Evolutionary conservation across 2,113 vertebrate genomes (phyloP).

Genomic region (Scopus umbretta): DNA sequence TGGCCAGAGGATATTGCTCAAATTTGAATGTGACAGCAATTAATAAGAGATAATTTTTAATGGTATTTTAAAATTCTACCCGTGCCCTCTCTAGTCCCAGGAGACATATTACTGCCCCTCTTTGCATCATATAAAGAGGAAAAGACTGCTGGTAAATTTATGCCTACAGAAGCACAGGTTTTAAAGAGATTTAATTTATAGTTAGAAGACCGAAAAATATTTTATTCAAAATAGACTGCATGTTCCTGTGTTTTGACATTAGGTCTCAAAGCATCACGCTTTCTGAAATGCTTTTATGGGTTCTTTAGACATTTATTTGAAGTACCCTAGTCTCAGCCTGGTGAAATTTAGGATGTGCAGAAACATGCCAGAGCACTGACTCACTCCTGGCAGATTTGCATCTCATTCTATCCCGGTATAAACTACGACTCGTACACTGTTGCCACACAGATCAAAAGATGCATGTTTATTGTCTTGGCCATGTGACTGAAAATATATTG

Average conservation of each 20-base stretch:
- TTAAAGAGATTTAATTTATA: constrained; percentile 66
- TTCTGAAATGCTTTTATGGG: constrained; percentile 65
- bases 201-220: constrained; percentile 31
- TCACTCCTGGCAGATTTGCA: constrained; percentile 65
- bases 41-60: constrained; percentile 41
- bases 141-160: constrained; percentile 9
- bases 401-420: constrained; percentile 53
- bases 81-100: neutral
- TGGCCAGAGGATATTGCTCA: neutral
- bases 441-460: constrained; percentile 70
- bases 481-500: constrained; percentile 62
- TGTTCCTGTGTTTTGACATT: constrained; percentile 70
- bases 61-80: neutral
- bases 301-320: constrained; percentile 70
- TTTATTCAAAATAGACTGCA: constrained; percentile 54
- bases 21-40: neutral
- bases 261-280: constrained; percentile 64
- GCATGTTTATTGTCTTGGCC: constrained; percentile 71
- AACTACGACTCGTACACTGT: constrained; percentile 17
- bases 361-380: constrained; percentile 51
- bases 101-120: constrained; percentile 14
- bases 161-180: constrained; percentile 35
- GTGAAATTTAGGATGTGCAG: constrained; percentile 70
- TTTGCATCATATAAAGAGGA: neutral
- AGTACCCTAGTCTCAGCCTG: constrained; percentile 54